Conservation (phyloP, 1,140 invertebrate genomes). For the Chironomus tepperi region DNA sequence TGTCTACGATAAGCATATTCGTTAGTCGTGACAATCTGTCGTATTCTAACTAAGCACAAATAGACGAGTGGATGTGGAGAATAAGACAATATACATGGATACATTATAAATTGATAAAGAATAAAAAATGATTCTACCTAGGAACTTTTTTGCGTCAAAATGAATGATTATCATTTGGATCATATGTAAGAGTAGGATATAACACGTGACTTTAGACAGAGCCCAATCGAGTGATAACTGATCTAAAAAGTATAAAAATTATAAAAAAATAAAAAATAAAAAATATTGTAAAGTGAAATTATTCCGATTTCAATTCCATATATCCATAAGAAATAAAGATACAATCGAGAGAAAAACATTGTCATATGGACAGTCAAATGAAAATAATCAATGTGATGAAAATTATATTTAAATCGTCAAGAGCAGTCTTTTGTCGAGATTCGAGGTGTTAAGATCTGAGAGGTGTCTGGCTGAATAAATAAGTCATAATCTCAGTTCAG, state of each 20-base stretch:
- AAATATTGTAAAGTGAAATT: not conserved
- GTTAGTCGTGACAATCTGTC: too few relatives aligned
- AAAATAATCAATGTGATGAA: not conserved
- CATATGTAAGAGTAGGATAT: not conserved
- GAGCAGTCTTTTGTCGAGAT: not conserved
- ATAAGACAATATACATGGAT: too few relatives aligned
- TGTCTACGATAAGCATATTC: too few relatives aligned
- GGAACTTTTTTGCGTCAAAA: too few relatives aligned
- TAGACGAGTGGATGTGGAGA: too few relatives aligned
- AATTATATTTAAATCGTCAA: not conserved
- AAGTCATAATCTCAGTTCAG: not conserved
- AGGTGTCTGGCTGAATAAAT: not conserved
- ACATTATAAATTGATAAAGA: too few relatives aligned
- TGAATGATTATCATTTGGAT: not conserved
- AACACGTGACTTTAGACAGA: not conserved
- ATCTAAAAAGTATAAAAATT: not conserved
- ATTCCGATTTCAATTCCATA: not conserved
- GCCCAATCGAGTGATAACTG: not conserved
- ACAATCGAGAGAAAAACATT: not conserved
- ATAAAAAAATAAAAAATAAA: not conserved
- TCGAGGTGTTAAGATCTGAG: not conserved
- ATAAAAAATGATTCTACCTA: too few relatives aligned
- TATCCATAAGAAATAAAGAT: too few relatives aligned
- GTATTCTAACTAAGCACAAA: too few relatives aligned
- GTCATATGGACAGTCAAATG: not conserved